Evolutionary conservation across 1,140 invertebrate species (phyloP), one percentile per base, ranked within the genome.

Genomic region (Lepidostoma basale): DNA sequence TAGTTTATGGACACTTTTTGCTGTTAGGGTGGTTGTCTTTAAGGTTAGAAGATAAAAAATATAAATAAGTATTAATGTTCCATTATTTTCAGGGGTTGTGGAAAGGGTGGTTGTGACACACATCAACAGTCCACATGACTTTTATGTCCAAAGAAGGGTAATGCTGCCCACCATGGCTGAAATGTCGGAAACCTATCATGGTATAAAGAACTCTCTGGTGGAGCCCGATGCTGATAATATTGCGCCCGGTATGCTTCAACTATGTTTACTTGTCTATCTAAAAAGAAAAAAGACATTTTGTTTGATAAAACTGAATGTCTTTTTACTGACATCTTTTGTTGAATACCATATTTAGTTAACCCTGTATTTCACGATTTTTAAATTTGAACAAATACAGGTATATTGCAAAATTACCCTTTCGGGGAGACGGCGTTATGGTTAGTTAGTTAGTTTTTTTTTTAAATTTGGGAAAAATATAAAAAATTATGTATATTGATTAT

Each of bases 41-140:
- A n/a, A n/a, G n/a, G n/a, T n/a, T n/a, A n/a, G n/a, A n/a, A n/a
- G n/a, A n/a, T n/a, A n/a, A n/a, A n/a, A n/a, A n/a, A n/a, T n/a
- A n/a, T n/a, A n/a, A n/a, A n/a, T n/a, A n/a, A n/a, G n/a, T n/a
- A n/a, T n/a, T n/a, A n/a, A n/a, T n/a, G n/a, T n/a, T n/a, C n/a
- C n/a, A n/a, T 60, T 40, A 56, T 54, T 76, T 78, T 33, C 64
- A 85, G 83, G 81, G 12, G 65, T 72, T 2, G 74, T 77, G 33
- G 78, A 82, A 40, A 62, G 76, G 23, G 82, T 89, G 0, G 75
- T 80, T 40, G 75, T 89, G n/a, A 82, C 84, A 3, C 83, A 88
- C 68, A 80, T 88, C 1, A 77, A 84, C 30, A 78, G 81, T 72
- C 87, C 88, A 0, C 81, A 81, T 18, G 77, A 82, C 22, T 88